phyloP scores from a whole-genome alignment of 2,797 vertebrate species.

The Emys orbicularis region DNA sequence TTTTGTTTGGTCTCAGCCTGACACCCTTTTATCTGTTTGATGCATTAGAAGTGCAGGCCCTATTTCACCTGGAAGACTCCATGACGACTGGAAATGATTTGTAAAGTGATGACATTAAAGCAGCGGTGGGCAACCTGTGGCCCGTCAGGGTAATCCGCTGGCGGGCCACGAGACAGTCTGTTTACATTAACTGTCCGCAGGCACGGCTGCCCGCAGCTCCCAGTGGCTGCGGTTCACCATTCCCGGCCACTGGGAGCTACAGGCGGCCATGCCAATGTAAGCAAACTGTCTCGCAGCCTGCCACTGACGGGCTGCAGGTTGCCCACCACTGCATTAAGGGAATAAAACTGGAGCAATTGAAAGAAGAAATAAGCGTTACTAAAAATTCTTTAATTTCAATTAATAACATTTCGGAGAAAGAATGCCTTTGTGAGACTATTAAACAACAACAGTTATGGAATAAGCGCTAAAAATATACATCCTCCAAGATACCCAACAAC shows the following conservation, averaged over 20 bases:
- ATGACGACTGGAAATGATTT: background rate
- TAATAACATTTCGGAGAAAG: background rate
- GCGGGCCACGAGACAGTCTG: too few relatives aligned
- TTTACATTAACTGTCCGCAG: too few relatives aligned
- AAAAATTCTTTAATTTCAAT: background rate
- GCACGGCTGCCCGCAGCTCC: too few relatives aligned
- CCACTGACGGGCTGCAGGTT: too few relatives aligned
- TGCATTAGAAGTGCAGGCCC: background rate
- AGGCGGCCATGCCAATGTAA: too few relatives aligned
- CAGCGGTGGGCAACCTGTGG: too few relatives aligned
- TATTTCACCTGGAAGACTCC: background rate
- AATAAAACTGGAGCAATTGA: background rate
- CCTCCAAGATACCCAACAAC: background rate
- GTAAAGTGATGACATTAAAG: background rate
- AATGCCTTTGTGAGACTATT: background rate
- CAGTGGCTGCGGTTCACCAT: too few relatives aligned
- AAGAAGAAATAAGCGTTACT: background rate
- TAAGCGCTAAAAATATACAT: background rate
- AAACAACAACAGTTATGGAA: background rate
- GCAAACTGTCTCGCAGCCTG: too few relatives aligned
- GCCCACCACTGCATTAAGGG: background rate
- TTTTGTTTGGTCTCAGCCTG: background rate
- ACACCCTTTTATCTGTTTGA: background rate
- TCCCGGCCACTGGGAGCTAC: too few relatives aligned
- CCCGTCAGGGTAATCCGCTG: too few relatives aligned